Evolutionary conservation across 64 coral and sea anemone genomes (phyloP), one percentile per base, ranked within the genome.

Genomic region (Cladopsammia gracilis): DNA sequence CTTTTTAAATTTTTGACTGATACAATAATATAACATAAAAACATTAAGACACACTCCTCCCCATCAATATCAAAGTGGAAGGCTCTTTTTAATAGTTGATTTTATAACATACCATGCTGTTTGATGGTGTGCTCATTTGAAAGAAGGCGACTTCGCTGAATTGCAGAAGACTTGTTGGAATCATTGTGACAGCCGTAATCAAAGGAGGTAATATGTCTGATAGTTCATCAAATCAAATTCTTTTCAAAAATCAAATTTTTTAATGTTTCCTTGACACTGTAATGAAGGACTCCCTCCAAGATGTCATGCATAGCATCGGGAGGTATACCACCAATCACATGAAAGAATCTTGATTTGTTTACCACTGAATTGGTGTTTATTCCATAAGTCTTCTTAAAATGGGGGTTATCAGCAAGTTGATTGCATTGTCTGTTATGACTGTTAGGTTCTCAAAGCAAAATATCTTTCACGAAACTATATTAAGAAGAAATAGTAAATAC

Each of bases 101-200:
- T n/a, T n/a, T n/a, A n/a, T n/a, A n/a, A n/a, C n/a, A n/a, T 87
- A 96, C 94, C 94, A 78, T 57, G 53, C 59, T 96, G 94, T 75
- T 96, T 62, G 3, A 79, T 62, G 34, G 47, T 86, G 62, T 86
- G 42, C 4, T 69, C 59, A 43, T 66, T 3, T 42, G 7, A 23
- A 24, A 43, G 25, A n/a, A 83, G 73, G 94, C 7, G 64, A 67
- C 58, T 96, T 96, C 12, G 26, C 72, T 57, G 13, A 48, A 50
- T 75, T 92, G 72, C 34, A 89, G 34, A 44, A 15, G 90, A 90
- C 60, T 76, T 93, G 62, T 93, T 93, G 48, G 7, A 83, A 59
- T 78, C 86, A 87, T 93, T 73, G 18, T 58, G 52, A 56, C 90
- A 97, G 1, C 90, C 87, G 73, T 57, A 96, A 46, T 96, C 91